These are phyloP conservation scores for Arrhopalites spinosus DNA, from an alignment of 2,888 invertebrate genomes.

Conservation along the genomic window DNA sequence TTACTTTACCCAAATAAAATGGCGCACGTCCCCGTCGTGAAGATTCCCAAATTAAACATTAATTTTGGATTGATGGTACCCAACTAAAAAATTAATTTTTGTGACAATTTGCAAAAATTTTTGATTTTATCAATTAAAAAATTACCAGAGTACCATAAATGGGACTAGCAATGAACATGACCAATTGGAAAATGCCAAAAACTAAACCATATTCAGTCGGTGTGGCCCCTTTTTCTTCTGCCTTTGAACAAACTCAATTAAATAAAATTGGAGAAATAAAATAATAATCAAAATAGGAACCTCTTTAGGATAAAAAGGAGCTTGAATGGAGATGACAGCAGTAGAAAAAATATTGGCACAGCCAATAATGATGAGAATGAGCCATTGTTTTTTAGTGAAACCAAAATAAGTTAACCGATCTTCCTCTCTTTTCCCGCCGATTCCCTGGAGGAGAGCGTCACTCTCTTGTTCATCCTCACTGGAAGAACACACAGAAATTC, in stretches of 20 bases:
- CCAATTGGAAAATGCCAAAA: conserved; percentile 82
- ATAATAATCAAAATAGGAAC: conserved; percentile 60
- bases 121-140: not conserved
- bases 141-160: conserved; percentile 74
- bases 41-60: conserved; percentile 80
- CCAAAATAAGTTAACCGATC: conserved; percentile 32
- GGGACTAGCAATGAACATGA: conserved; percentile 80
- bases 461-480: conserved; percentile 10
- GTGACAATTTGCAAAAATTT: not conserved
- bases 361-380: conserved; percentile 76
- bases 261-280: not conserved
- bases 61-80: conserved; percentile 77
- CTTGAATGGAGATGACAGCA: conserved; percentile 76
- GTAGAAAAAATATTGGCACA: conserved; percentile 85
- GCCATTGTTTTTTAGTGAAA: conserved; percentile 68
- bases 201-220: conserved; percentile 84
- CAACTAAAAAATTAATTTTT: conserved; percentile 61
- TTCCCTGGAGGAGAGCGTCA: not conserved
- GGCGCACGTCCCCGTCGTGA: conserved; percentile 67
- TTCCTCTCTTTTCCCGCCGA: not conserved
- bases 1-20: conserved; percentile 75
- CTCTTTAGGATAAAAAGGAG: conserved; percentile 83
- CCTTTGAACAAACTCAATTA: conserved; percentile 62
- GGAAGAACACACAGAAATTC: not conserved
- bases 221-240: conserved; percentile 78